Evolutionary conservation across 2,888 invertebrate species (phyloP), one percentile per base, ranked within the genome.

Genomic region (Ecdyonurus torrentis): DNA sequence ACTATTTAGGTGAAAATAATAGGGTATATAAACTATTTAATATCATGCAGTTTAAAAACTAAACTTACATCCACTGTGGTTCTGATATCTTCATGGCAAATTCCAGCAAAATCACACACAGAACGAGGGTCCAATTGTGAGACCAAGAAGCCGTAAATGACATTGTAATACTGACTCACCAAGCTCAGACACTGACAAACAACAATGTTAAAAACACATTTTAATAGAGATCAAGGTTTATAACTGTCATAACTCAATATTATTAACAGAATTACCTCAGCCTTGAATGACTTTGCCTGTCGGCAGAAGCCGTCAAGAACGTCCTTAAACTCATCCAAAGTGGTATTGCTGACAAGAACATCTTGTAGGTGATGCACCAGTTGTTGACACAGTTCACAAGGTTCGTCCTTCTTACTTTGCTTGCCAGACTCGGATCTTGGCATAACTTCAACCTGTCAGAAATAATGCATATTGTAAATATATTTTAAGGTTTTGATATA

Each of bases 341-440:
- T 91, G 0, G 92, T 91, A 72, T 93, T 91, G 20, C 92, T 86
- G 25, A 89, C 79, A 23, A 94, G 74, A 3, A 91, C 78, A 71
- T 92, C 89, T 65, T 85, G 83, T 67, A 92, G 77, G 74, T 93
- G 91, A 23, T 77, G 76, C 0, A 92, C 86, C 61, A 94, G 75
- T 72, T 91, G 89, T 69, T 89, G 84, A 74, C 93, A 94, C 63
- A 94, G 79, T 69, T 91, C 87, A 72, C 94, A 93, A 0, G 91
- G 85, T 61, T 89, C 79, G 70, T 86, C 84, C 68, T 84, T 83
- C 64, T 66, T 3, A 59, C n/a, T 2, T 5, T 10, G 37, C n/a
- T n/a, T n/a, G 37, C 37, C 37, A 37, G 7, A 10, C 37, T 37
- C 37, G 37, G 66, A 64, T 25, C 63, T 65, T 55, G 66, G 65